Evolutionary conservation across 2,113 vertebrate genomes (phyloP).

Genomic region (Ariopsis seemanni): DNA sequence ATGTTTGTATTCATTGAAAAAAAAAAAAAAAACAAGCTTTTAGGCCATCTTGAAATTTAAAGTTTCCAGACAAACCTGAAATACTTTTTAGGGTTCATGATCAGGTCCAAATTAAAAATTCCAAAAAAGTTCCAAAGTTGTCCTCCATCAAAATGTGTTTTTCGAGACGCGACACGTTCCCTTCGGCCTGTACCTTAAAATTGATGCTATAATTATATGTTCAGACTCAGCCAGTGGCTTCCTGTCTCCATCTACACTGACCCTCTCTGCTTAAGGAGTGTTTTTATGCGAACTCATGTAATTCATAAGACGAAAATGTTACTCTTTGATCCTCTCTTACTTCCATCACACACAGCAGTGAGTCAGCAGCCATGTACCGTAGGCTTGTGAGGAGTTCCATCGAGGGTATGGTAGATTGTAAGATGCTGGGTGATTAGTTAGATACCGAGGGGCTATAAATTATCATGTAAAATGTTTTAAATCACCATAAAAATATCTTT

Average conservation of each 20-base stretch:
- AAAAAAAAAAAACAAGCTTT: not conserved
- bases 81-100: not conserved
- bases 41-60: not conserved
- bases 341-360: constrained; percentile 16
- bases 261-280: constrained; percentile 17
- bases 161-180: not conserved
- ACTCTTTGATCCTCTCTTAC: constrained; percentile 15
- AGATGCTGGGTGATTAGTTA: not conserved
- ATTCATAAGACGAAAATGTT: constrained; percentile 26
- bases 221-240: not conserved
- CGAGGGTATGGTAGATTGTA: not conserved
- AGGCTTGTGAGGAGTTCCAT: not conserved
- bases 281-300: constrained; percentile 26
- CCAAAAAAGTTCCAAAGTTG: not conserved
- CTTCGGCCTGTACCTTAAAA: not conserved
- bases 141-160: not conserved
- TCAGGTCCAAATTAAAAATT: not conserved
- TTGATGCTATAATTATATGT: not conserved
- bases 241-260: not conserved
- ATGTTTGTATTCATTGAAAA: not conserved
- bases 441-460: not conserved
- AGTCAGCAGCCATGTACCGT: constrained; percentile 31
- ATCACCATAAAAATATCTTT: too few species aligned
- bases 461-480: not conserved
- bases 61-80: not conserved